phyloP scores from a whole-genome alignment of 2,888 invertebrate species.

The Hetaerina titia region DNA sequence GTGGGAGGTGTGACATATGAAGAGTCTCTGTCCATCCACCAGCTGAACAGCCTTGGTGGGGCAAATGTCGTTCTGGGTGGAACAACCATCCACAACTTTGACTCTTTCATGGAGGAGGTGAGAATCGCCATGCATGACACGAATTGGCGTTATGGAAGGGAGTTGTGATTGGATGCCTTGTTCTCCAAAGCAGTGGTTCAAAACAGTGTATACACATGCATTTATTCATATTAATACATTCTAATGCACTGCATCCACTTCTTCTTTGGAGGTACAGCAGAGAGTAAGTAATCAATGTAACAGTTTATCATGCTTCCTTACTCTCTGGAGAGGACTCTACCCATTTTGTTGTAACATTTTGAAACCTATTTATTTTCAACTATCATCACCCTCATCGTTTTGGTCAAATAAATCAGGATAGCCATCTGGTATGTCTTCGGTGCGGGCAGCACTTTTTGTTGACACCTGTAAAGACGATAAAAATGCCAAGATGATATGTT shows the following conservation, averaged over 20 bases:
- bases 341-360: not conserved
- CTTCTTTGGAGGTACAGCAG: not conserved
- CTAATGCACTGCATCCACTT: not conserved
- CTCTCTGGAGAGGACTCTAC: not conserved
- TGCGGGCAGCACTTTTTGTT: conserved; percentile 22
- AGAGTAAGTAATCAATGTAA: not conserved
- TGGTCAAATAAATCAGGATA: conserved; percentile 48
- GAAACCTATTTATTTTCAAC: not conserved
- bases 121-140: conserved; percentile 82
- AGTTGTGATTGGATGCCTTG: not conserved
- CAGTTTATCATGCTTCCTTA: not conserved
- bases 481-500: not conserved
- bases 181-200: not conserved
- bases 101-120: conserved; percentile 88
- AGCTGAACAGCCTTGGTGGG: conserved; percentile 85
- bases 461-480: not conserved
- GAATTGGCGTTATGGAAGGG: conserved; percentile 51
- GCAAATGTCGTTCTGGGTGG: conserved; percentile 92
- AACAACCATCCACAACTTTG: conserved; percentile 94
- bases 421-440: conserved; percentile 37
- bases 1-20: conserved; percentile 98
- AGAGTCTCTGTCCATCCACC: conserved; percentile 92
- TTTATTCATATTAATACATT: conserved; percentile 24
- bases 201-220: not conserved
- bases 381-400: conserved; percentile 51